These are phyloP conservation scores for Siphamia tubifer DNA, from an alignment of 2,113 vertebrate genomes.

Conservation along the genomic window DNA sequence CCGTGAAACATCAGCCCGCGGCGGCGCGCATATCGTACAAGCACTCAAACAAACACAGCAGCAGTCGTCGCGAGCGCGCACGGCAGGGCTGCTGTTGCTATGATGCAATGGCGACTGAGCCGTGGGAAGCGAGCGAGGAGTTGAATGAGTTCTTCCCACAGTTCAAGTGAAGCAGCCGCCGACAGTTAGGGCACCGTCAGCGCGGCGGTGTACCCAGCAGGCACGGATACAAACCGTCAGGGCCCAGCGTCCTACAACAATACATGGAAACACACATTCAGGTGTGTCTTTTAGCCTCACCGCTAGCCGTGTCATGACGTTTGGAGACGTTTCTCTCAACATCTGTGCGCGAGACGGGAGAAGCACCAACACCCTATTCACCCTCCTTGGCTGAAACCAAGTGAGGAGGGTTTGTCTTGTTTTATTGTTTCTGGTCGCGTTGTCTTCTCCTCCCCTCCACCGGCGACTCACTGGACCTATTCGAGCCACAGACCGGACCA, in stretches of 20 bases:
- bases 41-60: background rate
- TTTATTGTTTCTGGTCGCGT: background rate
- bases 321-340: conserved; percentile 51
- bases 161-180: conserved; percentile 39
- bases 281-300: conserved; percentile 47
- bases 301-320: conserved; percentile 66
- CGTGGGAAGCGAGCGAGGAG: conserved; percentile 67
- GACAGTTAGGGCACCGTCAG: conserved; percentile 24
- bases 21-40: background rate
- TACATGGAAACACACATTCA: conserved; percentile 41
- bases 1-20: background rate
- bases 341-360: conserved; percentile 62
- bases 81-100: conserved; percentile 66
- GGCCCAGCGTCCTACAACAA: background rate
- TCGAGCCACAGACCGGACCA: conserved; percentile 15
- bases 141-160: conserved; percentile 72
- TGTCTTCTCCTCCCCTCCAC: conserved; percentile 4
- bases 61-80: conserved; percentile 52
- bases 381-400: conserved; percentile 18
- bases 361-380: conserved; percentile 60
- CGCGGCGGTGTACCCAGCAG: background rate
- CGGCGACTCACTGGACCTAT: conserved; percentile 27
- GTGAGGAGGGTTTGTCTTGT: conserved; percentile 12
- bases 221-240: conserved; percentile 7
- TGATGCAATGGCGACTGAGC: conserved; percentile 79